Evolutionary conservation across 53 echinoderm and acorn worm species (phyloP), one percentile per base, ranked within the genome.

Genomic region (Arbacia lixula): DNA sequence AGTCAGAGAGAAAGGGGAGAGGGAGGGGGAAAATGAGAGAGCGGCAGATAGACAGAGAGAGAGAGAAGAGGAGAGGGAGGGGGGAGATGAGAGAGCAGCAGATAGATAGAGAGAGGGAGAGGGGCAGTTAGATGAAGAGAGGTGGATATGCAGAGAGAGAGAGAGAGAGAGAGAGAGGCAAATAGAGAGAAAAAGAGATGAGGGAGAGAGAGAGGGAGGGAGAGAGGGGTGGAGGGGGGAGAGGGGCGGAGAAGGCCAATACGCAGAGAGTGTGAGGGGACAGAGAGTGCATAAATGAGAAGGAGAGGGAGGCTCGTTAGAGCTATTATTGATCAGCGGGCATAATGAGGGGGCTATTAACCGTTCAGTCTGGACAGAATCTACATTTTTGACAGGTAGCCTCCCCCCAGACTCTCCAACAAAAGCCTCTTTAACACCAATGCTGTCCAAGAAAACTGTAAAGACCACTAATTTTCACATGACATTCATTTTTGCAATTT

Each of bases 341-440:
- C 57, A 58, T 77, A 77, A 77, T 77, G 77, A 77, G 37, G 36
- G n/a, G 77, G 77, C 77, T 57, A 77, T 77, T 77, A 77, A 58
- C 77, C 35, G 53, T 19, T 50, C 53, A 69, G 74, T 33, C 74
- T 74, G 74, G 26, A 20, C 53, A 69, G 43, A 43, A 69, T 69
- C 43, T 43, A 43, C 69, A 69, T 69, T 46, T 69, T 69, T 26
- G 40, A 66, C 21, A 66, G 21, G 16, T 16, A 66, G 66, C 66
- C 39, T 37, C 35, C 31, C 32, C 39, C 69, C 43, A 43, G 49
- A 46, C 14, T 46, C 69, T 43, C 11, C 49, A 46, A 3, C 26
- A 6, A n/a, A n/a, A n/a, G n/a, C n/a, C n/a, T n/a, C n/a, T n/a
- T n/a, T n/a, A n/a, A n/a, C n/a, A n/a, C n/a, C n/a, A n/a, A n/a